Conservation (phyloP, 2,888 invertebrate genomes). For the Lordiphosa fenestrarum region DNA sequence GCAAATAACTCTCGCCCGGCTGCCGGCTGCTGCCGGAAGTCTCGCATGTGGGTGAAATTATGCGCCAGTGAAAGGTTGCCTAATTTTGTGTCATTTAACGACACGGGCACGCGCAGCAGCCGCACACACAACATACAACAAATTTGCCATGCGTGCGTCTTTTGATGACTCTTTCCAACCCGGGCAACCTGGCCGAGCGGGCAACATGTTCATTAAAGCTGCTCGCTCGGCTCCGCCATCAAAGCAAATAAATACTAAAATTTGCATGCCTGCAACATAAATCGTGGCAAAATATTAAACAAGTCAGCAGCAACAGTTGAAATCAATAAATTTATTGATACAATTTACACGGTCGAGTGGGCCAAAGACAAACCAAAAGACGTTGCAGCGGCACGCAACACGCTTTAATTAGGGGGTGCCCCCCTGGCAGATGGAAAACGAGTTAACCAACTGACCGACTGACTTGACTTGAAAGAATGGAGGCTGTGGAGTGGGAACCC, state of each 20-base stretch:
- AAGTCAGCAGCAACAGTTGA: conserved; percentile 75
- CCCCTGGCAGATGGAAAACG: conserved; percentile 23
- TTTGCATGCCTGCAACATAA: conserved; percentile 71
- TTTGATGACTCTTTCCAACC: conserved; percentile 55
- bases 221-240: conserved; percentile 24
- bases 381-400: conserved; percentile 21
- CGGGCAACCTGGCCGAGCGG: conserved; percentile 14
- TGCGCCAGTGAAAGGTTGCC: conserved; percentile 60
- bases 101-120: conserved; percentile 17
- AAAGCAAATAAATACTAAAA: conserved; percentile 54
- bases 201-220: conserved; percentile 66
- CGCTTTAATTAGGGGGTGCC: conserved; percentile 54
- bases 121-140: conserved; percentile 21
- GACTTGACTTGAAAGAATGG: neutral
- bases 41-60: conserved; percentile 57
- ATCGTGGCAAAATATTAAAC: conserved; percentile 73
- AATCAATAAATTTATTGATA: conserved; percentile 76
- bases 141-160: conserved; percentile 42
- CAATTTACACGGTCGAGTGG: conserved; percentile 56
- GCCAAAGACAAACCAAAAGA: conserved; percentile 16
- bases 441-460: conserved; percentile 34
- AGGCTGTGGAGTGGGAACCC: too few species aligned
- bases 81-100: conserved; percentile 47
- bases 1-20: conserved; percentile 31
- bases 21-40: conserved; percentile 18